Base-by-base conservation (phyloP, 2,113 vertebrate species). In the Mugil cephalus region DNA sequence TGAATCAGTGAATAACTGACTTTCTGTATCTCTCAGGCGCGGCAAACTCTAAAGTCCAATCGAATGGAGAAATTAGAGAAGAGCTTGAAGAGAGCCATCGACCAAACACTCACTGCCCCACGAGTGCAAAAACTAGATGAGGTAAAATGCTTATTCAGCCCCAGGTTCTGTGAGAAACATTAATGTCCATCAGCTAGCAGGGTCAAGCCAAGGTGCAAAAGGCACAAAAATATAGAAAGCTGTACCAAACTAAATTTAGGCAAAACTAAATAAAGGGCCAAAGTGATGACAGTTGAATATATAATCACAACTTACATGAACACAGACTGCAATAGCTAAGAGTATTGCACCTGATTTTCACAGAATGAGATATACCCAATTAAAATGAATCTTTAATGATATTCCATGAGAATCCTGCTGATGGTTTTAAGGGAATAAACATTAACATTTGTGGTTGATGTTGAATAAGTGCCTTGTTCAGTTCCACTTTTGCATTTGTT, bases 71-170 rank as follows among this genome's bases (percentile, higher is more conserved):
- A 19, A 42, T 80, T 93, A 30, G 83, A 93, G 35, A 83, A 76
- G 11, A 88, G 80, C 39, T 88, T 93, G 7, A 91, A 80, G 55
- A 58, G 67, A 35, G 93, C 92, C 39, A 93, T 95, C 12, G 88
- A 93, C 51, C 93, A 93, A 84, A 94, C 94, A 5, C 90, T 95
- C 19, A 82, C 79, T 10, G 92, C 92, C 19, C 94, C 93, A 3
- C 90, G 91, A 74, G 82, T 94, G 15, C 48, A 80, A 47, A 87
- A 65, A 63, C 75, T 94, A 6, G 83, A 85, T 36, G 89, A 92
- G 85, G 93, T 94, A 78, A 90, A 78, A 56, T 15, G 10, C 11
- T 34, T 9, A 45, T 48, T 56, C 38, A 51, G 15, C 19, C 10
- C 2, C n/a, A 18, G 10, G 7, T 13, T 67, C 50, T 42, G 38